Base-by-base conservation (phyloP, 2,888 invertebrate genomes). In the Polyommatus icarus region DNA sequence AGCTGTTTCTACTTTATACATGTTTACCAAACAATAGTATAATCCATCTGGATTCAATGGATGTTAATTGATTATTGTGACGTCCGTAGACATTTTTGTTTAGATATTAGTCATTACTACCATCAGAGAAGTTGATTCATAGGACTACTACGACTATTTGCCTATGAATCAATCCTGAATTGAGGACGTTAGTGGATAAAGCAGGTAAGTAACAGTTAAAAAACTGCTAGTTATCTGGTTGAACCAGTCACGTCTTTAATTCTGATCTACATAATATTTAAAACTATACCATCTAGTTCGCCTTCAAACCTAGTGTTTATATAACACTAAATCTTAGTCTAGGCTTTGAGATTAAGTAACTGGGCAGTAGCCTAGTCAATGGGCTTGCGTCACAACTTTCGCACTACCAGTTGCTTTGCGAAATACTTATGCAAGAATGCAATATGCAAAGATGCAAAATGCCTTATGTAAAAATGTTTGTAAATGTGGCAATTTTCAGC, bases 311-410 rank as follows among this genome's bases (percentile, higher is more conserved):
- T 67, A 67, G 67, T 8, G 67, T 18, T 24, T 59, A 61, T 29
- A 67, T 67, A 76, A 76, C 40, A 12, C 59, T 61, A 40, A 76
- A 76, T 76, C 40, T 59, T 54, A 82, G 78, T 83, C 79, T 79
- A 80, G 84, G 82, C 85, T 85, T 86, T 82, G 82, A 85, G 81
- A 86, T 91, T 89, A 90, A 88, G 88, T 89, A 90, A 91, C 87
- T 83, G 84, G 88, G 88, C 89, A 89, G 67, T 15, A 67, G 67
- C 84, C 88, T 92, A 92, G 93, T 93, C 91, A 93, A 93, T 93
- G 93, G 91, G 84, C 85, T 93, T 93, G 88, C 93, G 88, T 93
- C 91, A 93, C 84, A 84, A 87, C 92, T 93, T 93, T 93, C 92
- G 89, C 89, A 87, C 83, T 82, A 80, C 81, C 86, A 85, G 87